Conservation (phyloP, 2,888 invertebrate species). For the Colletes collaris region DNA sequence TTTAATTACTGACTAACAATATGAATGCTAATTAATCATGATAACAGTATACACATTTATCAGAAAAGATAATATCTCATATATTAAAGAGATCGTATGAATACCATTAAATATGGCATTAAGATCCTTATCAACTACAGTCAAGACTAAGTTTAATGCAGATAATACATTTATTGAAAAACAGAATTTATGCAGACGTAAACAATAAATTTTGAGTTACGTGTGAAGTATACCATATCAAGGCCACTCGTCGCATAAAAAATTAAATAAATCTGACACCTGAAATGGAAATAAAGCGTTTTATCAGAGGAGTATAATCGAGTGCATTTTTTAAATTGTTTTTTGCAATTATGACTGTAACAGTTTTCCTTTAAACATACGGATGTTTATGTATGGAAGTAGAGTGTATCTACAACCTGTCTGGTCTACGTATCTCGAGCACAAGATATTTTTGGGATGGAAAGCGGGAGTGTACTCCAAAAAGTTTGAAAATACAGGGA, state of each 20-base stretch:
- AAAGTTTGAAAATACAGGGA: too few relatives aligned
- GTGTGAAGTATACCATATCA: conserved; percentile 16
- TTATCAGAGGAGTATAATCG: background rate
- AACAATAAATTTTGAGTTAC: background rate
- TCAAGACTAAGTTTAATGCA: background rate
- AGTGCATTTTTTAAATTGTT: background rate
- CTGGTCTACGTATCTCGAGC: too few relatives aligned
- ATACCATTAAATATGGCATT: background rate
- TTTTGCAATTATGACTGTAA: background rate
- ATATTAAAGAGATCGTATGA: background rate
- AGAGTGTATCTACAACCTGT: background rate
- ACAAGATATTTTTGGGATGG: too few relatives aligned
- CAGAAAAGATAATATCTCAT: conserved; percentile 27
- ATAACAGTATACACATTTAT: conserved; percentile 31
- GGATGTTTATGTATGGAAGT: background rate
- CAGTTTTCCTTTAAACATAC: background rate
- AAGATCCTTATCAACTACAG: background rate
- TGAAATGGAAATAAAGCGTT: background rate
- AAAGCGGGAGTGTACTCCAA: too few relatives aligned
- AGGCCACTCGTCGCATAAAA: background rate
- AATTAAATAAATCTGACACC: conserved; percentile 21
- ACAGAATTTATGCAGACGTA: background rate
- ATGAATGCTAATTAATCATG: conserved; percentile 51
- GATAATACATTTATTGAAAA: background rate
- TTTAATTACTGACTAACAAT: conserved; percentile 22